phyloP scores from a whole-genome alignment of 2,888 invertebrate genomes.

The Platycnemis pennipes region DNA sequence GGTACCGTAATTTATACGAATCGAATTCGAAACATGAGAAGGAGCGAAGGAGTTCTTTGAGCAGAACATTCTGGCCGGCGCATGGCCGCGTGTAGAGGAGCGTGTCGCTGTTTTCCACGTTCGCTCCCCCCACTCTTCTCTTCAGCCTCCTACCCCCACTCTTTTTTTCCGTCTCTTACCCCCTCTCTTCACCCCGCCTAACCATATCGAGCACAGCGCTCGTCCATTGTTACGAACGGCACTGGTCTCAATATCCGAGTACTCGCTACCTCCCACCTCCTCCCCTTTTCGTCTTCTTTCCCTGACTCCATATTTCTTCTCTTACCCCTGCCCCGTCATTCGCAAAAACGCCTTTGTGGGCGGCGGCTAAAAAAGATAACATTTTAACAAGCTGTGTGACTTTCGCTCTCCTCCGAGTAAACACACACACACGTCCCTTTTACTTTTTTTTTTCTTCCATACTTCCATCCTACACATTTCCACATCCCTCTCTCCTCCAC shows the following conservation, averaged over 20 bases:
- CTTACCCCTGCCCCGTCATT: background rate
- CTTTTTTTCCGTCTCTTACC: background rate
- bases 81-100: background rate
- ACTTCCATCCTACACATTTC: background rate
- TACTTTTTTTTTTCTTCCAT: background rate
- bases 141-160: background rate
- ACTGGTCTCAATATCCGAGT: background rate
- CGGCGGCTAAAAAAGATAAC: slow-evolving; percentile 64
- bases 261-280: background rate
- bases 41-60: background rate
- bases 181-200: background rate
- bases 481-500: background rate
- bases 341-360: slow-evolving; percentile 46
- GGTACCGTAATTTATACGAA: background rate
- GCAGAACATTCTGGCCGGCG: background rate
- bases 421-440: slow-evolving; percentile 32
- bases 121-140: background rate
- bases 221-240: background rate
- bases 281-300: background rate
- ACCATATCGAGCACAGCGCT: background rate
- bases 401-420: slow-evolving; percentile 59
- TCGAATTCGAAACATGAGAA: slow-evolving; percentile 15
- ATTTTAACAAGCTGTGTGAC: slow-evolving; percentile 67
- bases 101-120: background rate
- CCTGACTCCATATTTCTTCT: slow-evolving; percentile 13